Base-by-base conservation (phyloP, 2,797 vertebrate genomes). In the Neosilurus mollespiculum region DNA sequence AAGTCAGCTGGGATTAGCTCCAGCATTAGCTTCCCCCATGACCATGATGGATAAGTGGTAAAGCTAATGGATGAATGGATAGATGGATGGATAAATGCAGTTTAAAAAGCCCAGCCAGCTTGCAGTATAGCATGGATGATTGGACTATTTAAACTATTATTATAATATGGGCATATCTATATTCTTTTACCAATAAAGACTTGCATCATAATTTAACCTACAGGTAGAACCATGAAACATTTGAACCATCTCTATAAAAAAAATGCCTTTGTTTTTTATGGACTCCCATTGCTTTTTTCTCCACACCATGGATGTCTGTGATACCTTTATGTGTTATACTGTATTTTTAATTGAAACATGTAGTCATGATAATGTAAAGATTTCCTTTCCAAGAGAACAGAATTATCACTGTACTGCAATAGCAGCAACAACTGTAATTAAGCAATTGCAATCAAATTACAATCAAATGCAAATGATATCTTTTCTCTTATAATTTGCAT, bases 121-220 rank as follows among this genome's bases (percentile, higher is more conserved):
- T 30, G 72, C 79, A 85, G 77, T 59, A 83, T 24, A 70, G 18
- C 43, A 82, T 83, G 61, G 80, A 83, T 15, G 73, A 81, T 78
- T 26, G 4, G 15, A 58, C 16, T 78, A 9, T 62, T 67, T 20
- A n/a, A 62, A 62, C n/a, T 81, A 56, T n/a, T 69, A 69, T 69
- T 14, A 71, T 18, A 37, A 56, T 59, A 59, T 16, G 51, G 30
- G 9, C 16, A 65, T 53, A 78, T 77, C 76, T 82, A n/a, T 49
- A 76, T 37, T 2, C 1, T 67, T 78, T 16, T 59, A 65, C 76
- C 15, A 64, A 62, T 34, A 64, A 65, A 34, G 6, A 54, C 22
- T 1, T 34, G 16, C 20, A 9, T 26, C 49, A 51, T 73, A 26
- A 66, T 58, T 54, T n/a, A 18, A 76, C 34, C 59, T 61, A 37